Conservation (phyloP, 2,797 vertebrate genomes). For the Crocodylus rhombifer region DNA sequence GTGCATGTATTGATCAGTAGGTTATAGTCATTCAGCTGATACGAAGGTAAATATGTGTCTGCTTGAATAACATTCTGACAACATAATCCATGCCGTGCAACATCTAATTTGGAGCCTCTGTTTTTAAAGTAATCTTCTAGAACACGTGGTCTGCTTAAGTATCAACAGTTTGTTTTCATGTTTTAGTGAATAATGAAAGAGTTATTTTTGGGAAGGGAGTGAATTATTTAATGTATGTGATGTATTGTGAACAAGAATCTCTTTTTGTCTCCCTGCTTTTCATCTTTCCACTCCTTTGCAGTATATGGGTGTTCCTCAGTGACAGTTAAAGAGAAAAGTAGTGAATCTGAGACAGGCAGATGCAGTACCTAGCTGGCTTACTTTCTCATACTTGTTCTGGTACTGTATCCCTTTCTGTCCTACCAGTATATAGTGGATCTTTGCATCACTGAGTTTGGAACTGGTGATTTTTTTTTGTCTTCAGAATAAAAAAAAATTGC, state of each 20-base stretch:
- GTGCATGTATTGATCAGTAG: rapidly evolving
- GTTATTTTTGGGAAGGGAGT: neutral
- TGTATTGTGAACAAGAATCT: rapidly evolving
- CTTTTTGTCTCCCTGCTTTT: rapidly evolving
- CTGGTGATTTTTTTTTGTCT: neutral
- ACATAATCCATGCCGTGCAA: slow-evolving; percentile 1
- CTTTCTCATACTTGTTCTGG: rapidly evolving
- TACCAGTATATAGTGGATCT: neutral
- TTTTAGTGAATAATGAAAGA: neutral
- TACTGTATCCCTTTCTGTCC: rapidly evolving
- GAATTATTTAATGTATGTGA: rapidly evolving
- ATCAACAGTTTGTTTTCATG: neutral
- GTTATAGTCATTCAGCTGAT: neutral
- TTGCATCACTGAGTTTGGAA: neutral
- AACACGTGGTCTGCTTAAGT: neutral
- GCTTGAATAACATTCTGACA: neutral
- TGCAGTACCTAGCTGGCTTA: neutral
- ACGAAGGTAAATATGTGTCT: neutral
- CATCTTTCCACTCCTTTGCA: neutral
- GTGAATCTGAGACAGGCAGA: neutral
- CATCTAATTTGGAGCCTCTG: neutral
- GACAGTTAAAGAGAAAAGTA: neutral
- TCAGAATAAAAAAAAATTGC: neutral
- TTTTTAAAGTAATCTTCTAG: neutral
- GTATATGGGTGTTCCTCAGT: neutral